These are phyloP conservation scores for Dipodomys ordii DNA, from an alignment of 2,113 vertebrate species.

Conservation along the genomic window DNA sequence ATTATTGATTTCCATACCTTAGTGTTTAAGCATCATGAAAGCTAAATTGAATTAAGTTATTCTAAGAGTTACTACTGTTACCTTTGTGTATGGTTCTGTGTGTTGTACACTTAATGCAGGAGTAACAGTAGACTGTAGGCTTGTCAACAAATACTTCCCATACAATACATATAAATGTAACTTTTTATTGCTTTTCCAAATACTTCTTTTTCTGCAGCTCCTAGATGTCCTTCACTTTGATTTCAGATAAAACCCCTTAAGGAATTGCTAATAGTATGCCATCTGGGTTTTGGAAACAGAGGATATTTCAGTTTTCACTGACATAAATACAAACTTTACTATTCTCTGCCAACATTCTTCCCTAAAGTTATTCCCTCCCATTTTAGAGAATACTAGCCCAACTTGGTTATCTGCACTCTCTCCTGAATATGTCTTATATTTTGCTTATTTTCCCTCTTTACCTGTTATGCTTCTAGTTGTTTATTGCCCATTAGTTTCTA, in stretches of 20 bases:
- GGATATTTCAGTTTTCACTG: background rate
- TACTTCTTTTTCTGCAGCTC: background rate
- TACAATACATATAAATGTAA: background rate
- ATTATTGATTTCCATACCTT: constrained; percentile 19
- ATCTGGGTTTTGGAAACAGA: constrained; percentile 22
- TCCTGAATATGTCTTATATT: background rate
- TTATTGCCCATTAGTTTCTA: background rate
- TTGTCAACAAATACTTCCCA: background rate
- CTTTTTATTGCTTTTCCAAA: background rate
- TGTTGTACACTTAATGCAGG: background rate
- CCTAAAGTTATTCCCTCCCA: background rate
- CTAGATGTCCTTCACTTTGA: background rate
- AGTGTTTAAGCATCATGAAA: constrained; percentile 14
- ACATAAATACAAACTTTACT: background rate
- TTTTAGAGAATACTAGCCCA: background rate
- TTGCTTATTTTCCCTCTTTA: background rate
- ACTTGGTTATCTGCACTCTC: background rate
- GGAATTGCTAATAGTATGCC: background rate
- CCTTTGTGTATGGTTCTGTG: background rate
- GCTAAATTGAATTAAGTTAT: background rate
- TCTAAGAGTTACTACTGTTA: background rate
- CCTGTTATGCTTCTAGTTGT: background rate
- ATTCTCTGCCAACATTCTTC: background rate
- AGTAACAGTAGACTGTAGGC: background rate
- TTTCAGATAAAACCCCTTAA: constrained; percentile 37